Percentiles rank a stretch among this genome's conserved stretches.
These are phyloP conservation scores for Micronycteris hirsuta DNA, from an alignment of 2,113 vertebrate species.

Conservation along the genomic window DNA sequence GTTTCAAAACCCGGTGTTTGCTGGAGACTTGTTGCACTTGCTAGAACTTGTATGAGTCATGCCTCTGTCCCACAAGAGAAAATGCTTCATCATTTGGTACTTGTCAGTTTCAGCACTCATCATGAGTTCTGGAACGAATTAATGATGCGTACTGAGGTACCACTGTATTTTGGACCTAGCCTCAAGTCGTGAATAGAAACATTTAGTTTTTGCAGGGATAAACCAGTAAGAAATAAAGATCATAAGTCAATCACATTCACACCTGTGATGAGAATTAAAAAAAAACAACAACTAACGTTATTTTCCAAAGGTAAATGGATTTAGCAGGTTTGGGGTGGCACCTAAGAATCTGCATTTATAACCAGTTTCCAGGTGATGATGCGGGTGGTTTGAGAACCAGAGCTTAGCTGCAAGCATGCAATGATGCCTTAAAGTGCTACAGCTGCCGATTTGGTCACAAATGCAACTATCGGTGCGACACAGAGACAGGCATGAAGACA, in stretches of 20 bases:
- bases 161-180: neutral
- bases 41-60: no score
- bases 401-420: neutral
- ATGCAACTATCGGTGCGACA: neutral
- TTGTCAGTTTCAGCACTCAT: no score
- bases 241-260: neutral
- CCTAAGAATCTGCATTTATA: neutral
- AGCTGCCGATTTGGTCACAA: neutral
- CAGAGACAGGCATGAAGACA: neutral
- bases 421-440: neutral
- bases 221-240: neutral
- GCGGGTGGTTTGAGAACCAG: neutral
- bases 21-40: no score
- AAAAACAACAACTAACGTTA: neutral
- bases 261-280: neutral
- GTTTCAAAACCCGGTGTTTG: no score
- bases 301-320: conserved; percentile 7
- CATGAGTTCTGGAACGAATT: no score
- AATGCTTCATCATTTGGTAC: no score
- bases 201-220: neutral
- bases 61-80: no score
- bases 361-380: neutral
- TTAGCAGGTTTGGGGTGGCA: neutral
- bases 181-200: neutral
- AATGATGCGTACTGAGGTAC: no score